phyloP scores from a whole-genome alignment of 2,797 vertebrate species.

The Syngnathus rostellatus region DNA sequence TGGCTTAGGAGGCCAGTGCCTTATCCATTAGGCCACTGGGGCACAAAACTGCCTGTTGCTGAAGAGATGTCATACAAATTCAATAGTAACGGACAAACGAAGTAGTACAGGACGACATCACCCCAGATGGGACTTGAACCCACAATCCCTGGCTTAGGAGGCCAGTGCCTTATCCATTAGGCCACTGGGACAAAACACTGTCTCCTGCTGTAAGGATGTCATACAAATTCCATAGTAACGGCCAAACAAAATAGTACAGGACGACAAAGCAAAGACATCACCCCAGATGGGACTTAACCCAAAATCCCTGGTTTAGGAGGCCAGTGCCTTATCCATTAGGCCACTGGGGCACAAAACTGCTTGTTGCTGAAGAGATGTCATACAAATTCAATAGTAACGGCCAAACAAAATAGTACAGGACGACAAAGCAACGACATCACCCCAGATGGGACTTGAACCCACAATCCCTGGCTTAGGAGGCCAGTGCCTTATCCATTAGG shows the following conservation, averaged over 20 bases:
- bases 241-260: no score
- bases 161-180: conserved; percentile 65
- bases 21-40: conserved; percentile 66
- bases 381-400: conserved; percentile 29
- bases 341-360: conserved; percentile 28
- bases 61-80: no score
- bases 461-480: conserved; percentile 63
- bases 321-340: conserved; percentile 63
- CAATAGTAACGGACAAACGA: not conserved
- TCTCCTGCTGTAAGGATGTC: no score
- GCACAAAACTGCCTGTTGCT: not conserved
- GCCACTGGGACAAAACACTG: conserved; percentile 53
- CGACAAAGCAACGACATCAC: no score
- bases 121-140: conserved; percentile 61
- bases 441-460: conserved; percentile 59
- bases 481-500: conserved; percentile 65
- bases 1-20: conserved; percentile 63
- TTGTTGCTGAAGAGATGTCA: not conserved
- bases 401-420: no score
- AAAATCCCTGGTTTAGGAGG: conserved; percentile 61
- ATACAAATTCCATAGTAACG: no score
- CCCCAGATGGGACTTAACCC: conserved; percentile 61
- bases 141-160: conserved; percentile 64
- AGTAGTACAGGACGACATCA: no score
- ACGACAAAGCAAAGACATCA: conserved; percentile 14